Evolutionary conservation across 1,140 invertebrate species (phyloP).

Genomic region (Drosophila seguyi): DNA sequence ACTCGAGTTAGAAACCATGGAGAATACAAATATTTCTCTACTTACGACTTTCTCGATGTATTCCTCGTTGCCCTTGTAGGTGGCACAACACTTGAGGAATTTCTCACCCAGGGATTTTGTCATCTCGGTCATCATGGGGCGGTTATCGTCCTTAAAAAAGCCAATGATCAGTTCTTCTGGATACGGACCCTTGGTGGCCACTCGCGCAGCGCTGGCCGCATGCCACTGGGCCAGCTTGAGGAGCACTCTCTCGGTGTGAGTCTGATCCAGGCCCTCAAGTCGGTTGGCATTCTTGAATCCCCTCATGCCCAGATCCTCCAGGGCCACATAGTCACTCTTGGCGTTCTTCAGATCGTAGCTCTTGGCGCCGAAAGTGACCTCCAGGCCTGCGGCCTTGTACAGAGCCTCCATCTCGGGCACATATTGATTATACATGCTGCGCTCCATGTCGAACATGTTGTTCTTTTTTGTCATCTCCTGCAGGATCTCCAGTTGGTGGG

Average conservation of each 20-base stretch:
- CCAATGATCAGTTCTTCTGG: slow-evolving; percentile 3
- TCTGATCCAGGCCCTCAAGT: no score
- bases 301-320: slow-evolving; percentile 86
- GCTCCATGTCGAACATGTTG: slow-evolving; percentile 62
- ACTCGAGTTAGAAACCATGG: not conserved
- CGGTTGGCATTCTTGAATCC: slow-evolving; percentile 86
- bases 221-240: slow-evolving; percentile 87
- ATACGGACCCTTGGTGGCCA: slow-evolving; percentile 85
- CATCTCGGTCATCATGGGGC: slow-evolving; percentile 46
- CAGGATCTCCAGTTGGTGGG: slow-evolving; percentile 47
- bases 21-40: not conserved
- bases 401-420: slow-evolving; percentile 72
- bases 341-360: slow-evolving; percentile 55
- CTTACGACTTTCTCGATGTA: slow-evolving; percentile 61
- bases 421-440: slow-evolving; percentile 51
- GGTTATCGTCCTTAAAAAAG: slow-evolving; percentile 58
- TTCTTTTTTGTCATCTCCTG: slow-evolving; percentile 41
- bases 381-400: slow-evolving; percentile 75
- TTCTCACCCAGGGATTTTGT: slow-evolving; percentile 16
- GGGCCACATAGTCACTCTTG: no score
- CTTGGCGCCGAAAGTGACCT: slow-evolving; percentile 59
- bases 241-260: no score
- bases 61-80: no score
- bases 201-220: slow-evolving; percentile 81
- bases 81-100: slow-evolving; percentile 47